These are phyloP conservation scores for Lontra canadensis DNA, from an alignment of 2,113 vertebrate species.

Conservation along the genomic window DNA sequence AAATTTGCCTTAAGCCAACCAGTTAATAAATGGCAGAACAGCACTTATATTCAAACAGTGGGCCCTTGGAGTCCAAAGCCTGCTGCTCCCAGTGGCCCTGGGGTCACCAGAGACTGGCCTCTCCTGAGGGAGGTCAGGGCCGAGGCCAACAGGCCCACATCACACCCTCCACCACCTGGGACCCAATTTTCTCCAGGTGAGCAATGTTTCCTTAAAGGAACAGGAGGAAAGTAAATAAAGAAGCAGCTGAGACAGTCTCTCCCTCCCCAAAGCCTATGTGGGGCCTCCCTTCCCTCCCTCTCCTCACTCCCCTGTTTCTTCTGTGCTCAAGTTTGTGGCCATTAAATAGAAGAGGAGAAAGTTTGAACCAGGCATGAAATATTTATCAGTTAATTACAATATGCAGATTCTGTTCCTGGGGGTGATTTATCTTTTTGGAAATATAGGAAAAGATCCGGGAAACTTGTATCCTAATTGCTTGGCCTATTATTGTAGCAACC, in stretches of 20 bases:
- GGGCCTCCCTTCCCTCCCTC: too few species aligned
- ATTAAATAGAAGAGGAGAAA: constrained; percentile 68
- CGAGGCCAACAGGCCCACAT: constrained; percentile 7
- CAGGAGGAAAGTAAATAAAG: constrained; percentile 20
- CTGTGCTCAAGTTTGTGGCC: constrained; percentile 69
- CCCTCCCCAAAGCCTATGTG: neutral
- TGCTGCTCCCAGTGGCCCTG: neutral
- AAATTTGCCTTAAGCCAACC: neutral
- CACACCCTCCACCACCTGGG: neutral
- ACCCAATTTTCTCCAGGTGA: constrained; percentile 53
- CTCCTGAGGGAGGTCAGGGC: neutral
- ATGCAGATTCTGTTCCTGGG: constrained; percentile 67
- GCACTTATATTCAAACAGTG: constrained; percentile 7
- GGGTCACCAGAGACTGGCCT: constrained; percentile 27
- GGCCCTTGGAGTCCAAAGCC: constrained; percentile 23
- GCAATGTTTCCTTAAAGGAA: constrained; percentile 52
- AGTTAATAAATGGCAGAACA: constrained; percentile 37
- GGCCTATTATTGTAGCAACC: constrained; percentile 78
- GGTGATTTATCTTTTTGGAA: constrained; percentile 79
- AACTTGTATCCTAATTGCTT: constrained; percentile 78
- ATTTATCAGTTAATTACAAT: constrained; percentile 74
- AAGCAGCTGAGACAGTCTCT: neutral
- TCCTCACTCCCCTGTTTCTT: neutral
- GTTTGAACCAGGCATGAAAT: constrained; percentile 71
- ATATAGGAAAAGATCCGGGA: constrained; percentile 68